Conservation (phyloP, 2,113 vertebrate genomes). For the Benthochromis sp. region DNA sequence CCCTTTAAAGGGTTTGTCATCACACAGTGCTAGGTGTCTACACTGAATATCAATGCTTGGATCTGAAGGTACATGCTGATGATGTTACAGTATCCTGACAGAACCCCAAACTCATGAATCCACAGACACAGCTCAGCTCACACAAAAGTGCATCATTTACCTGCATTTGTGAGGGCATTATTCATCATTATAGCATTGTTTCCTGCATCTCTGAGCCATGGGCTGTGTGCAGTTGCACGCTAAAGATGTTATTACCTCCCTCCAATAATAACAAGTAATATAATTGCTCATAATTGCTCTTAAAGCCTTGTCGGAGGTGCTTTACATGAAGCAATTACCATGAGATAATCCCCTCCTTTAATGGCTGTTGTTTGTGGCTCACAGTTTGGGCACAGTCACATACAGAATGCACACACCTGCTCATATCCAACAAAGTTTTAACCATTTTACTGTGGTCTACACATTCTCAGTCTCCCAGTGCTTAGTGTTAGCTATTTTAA, state of each 20-base stretch:
- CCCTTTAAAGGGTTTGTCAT: slow-evolving; percentile 51
- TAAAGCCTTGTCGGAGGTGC: slow-evolving; percentile 76
- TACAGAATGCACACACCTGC: not conserved
- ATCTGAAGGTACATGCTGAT: slow-evolving; percentile 24
- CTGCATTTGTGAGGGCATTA: not conserved
- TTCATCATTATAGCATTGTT: not conserved
- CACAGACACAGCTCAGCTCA: not conserved
- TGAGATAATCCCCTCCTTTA: slow-evolving; percentile 73
- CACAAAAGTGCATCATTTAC: not conserved
- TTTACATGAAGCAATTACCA: slow-evolving; percentile 78
- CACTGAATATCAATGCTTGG: slow-evolving; percentile 49
- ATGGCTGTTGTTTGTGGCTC: slow-evolving; percentile 74
- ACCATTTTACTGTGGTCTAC: slow-evolving; percentile 22
- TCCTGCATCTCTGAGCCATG: slow-evolving; percentile 55
- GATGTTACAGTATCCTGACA: not conserved
- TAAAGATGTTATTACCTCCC: slow-evolving; percentile 72
- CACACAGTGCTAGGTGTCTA: not conserved
- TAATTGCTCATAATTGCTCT: slow-evolving; percentile 90
- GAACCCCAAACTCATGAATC: not conserved
- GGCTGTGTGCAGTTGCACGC: slow-evolving; percentile 78
- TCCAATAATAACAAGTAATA: slow-evolving; percentile 69
- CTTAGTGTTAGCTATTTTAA: slow-evolving; percentile 70
- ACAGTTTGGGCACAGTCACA: slow-evolving; percentile 39
- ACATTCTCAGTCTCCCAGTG: slow-evolving; percentile 35
- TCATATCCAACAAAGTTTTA: not conserved